phyloP scores from a whole-genome alignment of 2,888 invertebrate genomes.

The Campopleginae sp. region DNA sequence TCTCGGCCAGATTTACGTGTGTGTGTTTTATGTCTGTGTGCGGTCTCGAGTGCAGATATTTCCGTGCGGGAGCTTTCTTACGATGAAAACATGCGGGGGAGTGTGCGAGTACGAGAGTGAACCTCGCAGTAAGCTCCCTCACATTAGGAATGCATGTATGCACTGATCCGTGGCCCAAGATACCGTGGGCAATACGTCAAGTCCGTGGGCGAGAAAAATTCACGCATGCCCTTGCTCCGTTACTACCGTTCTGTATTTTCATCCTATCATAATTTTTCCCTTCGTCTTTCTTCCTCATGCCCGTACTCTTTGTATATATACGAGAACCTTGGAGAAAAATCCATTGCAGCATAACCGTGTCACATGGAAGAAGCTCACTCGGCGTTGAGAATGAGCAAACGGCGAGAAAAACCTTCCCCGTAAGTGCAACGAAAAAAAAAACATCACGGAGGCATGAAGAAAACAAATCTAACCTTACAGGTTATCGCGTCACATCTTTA shows the following conservation, averaged over 20 bases:
- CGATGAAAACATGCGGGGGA: constrained; percentile 31
- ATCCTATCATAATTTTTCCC: constrained; percentile 43
- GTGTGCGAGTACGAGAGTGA: constrained; percentile 40
- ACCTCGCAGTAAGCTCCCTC: constrained; percentile 70
- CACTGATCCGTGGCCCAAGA: constrained; percentile 79
- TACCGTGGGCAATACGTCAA: constrained; percentile 79
- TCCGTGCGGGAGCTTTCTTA: constrained; percentile 20
- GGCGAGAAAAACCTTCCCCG: constrained; percentile 28
- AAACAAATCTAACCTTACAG: not conserved
- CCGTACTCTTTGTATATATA: not conserved
- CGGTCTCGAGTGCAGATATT: constrained; percentile 3
- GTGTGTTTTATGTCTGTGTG: constrained; percentile 7
- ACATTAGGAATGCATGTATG: constrained; percentile 80
- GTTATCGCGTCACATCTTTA: constrained; percentile 27
- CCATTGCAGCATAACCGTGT: constrained; percentile 48
- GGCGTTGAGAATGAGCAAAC: constrained; percentile 29
- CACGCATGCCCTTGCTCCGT: constrained; percentile 58
- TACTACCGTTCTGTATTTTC: constrained; percentile 54
- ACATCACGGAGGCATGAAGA: not conserved
- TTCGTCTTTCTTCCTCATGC: not conserved
- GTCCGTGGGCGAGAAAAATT: constrained; percentile 76
- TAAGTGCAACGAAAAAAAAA: constrained; percentile 4
- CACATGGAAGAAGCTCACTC: constrained; percentile 30
- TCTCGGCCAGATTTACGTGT: constrained; percentile 18
- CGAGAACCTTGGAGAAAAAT: constrained; percentile 7